Conservation (phyloP, 2,888 invertebrate genomes). For the Schizaphis graminum region DNA sequence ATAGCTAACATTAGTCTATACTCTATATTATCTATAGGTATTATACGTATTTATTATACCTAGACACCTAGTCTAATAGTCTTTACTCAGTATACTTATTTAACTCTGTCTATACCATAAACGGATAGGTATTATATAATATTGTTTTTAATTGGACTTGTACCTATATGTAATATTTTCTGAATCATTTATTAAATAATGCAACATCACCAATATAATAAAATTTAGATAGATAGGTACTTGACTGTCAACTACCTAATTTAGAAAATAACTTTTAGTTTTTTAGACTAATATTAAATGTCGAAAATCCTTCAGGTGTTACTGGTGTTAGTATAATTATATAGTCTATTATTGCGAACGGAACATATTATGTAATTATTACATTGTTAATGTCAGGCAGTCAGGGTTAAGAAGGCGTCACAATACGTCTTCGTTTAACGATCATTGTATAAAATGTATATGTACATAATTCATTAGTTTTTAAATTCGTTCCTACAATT, state of each 20-base stretch:
- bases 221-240: too few species aligned
- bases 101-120: too few species aligned
- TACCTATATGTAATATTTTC: too few species aligned
- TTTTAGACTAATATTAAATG: not conserved
- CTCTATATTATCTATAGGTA: too few species aligned
- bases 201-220: too few species aligned
- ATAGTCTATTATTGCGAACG: not conserved
- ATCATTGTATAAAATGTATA: not conserved
- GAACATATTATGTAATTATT: not conserved
- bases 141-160: too few species aligned
- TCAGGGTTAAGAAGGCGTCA: constrained; percentile 28
- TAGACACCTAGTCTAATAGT: too few species aligned
- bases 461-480: constrained; percentile 14
- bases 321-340: not conserved
- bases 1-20: not conserved
- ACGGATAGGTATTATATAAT: too few species aligned
- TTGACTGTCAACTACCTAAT: too few species aligned
- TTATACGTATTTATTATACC: too few species aligned
- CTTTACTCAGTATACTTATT: too few species aligned
- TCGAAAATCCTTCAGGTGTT: not conserved
- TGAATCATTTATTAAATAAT: too few species aligned
- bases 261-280: not conserved
- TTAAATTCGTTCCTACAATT: not conserved
- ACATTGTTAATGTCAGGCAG: not conserved
- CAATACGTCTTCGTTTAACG: not conserved